Evolutionary conservation across 2,888 invertebrate genomes (phyloP), one percentile per base, ranked within the genome.

Genomic region (Megamerina dolium): DNA sequence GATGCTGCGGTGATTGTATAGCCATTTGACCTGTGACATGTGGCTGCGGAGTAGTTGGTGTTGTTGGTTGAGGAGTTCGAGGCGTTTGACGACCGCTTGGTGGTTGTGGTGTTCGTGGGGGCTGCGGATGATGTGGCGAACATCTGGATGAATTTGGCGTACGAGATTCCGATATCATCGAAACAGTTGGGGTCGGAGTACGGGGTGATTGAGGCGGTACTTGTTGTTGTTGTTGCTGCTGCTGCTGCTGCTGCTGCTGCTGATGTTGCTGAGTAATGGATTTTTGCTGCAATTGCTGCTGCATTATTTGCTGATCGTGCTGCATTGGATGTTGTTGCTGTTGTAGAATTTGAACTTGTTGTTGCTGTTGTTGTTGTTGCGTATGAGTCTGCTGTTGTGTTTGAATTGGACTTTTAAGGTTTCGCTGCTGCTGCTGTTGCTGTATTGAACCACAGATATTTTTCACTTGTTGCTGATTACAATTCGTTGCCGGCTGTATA

Each of bases 1-100:
- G n/a, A 33, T 56, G 57, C 4, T 62, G 66, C 1, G 67, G 68
- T 0, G 65, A 64, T 38, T 64, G 68, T 6, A 52, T 47, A 20
- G 37, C 17, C 17, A 21, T 17, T 33, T 32, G 26, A 23, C 34
- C 4, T 34, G 45, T 4, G 45, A 35, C n/a, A 37, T 50, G 51
- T 8, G 23, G 10, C 46, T n/a, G n/a, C n/a, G n/a, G n/a, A 50
- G 49, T 4, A 61, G 68, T 37, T 64, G 68, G 60, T 29, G 23
- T 23, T 2, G 67, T 63, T 1, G 60, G 64, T 4, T 65, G 59
- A 2, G 68, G 61, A 12, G 61, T 57, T 41, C 54, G 58, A n/a
- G 58, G 53, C 1, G 57, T 52, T 42, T 66, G 66, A 1, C 66
- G 50, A 1, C 63, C 65, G 45, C 48, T 57, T 27, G 49, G 46